Conservation (phyloP, 2,797 vertebrate species). For the Sebastes baramenuke region DNA sequence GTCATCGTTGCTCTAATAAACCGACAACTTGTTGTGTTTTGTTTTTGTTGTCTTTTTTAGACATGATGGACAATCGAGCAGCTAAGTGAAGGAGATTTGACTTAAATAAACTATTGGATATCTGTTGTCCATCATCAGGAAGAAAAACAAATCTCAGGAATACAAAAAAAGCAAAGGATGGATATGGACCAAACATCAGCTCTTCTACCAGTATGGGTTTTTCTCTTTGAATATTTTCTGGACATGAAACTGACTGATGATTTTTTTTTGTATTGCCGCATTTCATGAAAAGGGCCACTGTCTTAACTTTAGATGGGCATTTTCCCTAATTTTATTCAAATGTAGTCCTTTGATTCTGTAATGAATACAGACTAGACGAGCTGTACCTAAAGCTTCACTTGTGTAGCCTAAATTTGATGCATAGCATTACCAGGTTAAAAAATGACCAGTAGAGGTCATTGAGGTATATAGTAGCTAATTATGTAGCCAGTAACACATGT, state of each 20-base stretch:
- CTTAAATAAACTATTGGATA: neutral
- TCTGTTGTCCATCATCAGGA: constrained; percentile 17
- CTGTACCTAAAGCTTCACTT: neutral
- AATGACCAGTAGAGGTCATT: constrained; percentile 34
- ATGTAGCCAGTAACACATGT: constrained; percentile 50
- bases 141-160: constrained; percentile 46
- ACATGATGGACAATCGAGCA: constrained; percentile 54
- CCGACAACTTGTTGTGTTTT: neutral
- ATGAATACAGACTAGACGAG: constrained; percentile 13
- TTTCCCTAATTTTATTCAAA: neutral
- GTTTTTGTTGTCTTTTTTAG: constrained; percentile 52
- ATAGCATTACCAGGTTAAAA: neutral
- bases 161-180: neutral
- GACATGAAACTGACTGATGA: neutral
- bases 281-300: constrained; percentile 9
- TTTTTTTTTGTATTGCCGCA: constrained; percentile 2
- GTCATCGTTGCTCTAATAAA: neutral
- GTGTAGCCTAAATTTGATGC: neutral
- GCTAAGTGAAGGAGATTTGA: constrained; percentile 42
- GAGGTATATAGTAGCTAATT: constrained; percentile 55
- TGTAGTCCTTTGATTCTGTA: constrained; percentile 26
- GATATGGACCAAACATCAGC: constrained; percentile 22
- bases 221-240: neutral
- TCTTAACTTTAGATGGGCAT: neutral
- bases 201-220: neutral